Conservation (phyloP, 2,888 invertebrate genomes). For the Drosophila pegasa region DNA sequence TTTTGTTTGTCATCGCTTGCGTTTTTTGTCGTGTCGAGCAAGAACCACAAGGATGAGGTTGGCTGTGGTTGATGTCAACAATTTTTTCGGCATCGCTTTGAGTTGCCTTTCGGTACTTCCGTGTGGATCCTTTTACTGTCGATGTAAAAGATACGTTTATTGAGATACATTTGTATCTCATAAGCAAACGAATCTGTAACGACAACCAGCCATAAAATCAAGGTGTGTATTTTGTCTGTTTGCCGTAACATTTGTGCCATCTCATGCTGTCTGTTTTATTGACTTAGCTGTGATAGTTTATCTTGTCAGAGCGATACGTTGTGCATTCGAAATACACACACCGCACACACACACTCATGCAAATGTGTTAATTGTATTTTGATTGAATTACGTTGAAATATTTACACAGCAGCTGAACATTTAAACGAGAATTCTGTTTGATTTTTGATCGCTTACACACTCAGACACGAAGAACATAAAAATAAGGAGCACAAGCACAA, state of each 20-base stretch:
- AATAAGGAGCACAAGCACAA: conserved; percentile 2
- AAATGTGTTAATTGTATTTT: conserved; percentile 77
- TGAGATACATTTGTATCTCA: conserved; percentile 34
- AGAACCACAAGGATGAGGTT: conserved; percentile 12
- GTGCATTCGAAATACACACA: conserved; percentile 17
- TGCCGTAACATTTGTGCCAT: conserved; percentile 35
- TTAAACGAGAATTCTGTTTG: conserved; percentile 35
- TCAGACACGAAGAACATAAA: background rate
- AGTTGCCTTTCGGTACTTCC: conserved; percentile 1
- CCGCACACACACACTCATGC: conserved; percentile 12
- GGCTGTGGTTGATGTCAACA: conserved; percentile 16
- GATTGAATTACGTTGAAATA: conserved; percentile 73
- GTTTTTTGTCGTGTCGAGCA: conserved; percentile 19
- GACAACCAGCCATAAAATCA: conserved; percentile 21
- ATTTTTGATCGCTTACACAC: conserved; percentile 29
- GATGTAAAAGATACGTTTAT: conserved; percentile 28
- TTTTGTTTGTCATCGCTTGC: conserved; percentile 28
- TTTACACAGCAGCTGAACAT: conserved; percentile 54
- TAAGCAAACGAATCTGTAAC: conserved; percentile 35
- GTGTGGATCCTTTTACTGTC: conserved; percentile 9
- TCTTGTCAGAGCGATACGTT: conserved; percentile 40
- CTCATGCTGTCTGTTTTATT: conserved; percentile 61
- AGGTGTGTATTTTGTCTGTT: conserved; percentile 49
- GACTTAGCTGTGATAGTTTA: conserved; percentile 66
- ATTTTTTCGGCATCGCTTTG: conserved; percentile 16